Evolutionary conservation across 2,797 vertebrate genomes (phyloP), one percentile per base, ranked within the genome.

Genomic region (Platyrinchus mystaceus): DNA sequence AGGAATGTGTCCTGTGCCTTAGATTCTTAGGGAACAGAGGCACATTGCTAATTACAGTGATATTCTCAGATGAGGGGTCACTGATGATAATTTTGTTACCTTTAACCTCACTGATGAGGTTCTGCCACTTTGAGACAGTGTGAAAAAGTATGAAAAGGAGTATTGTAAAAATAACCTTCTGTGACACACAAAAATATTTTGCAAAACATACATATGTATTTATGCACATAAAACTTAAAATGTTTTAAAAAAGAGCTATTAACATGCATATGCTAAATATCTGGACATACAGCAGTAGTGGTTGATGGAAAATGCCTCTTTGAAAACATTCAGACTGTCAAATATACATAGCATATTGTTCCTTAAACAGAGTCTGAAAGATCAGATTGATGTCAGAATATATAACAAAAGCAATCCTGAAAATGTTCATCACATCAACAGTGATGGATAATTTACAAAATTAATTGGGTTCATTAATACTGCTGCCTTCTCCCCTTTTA

Each of bases 331-430:
- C 50, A 34, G 39, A 50, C 67, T 66, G 20, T 44, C 46, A 87
- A 55, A 60, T 44, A 58, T 10, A 58, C 70, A 49, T 1, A 67
- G 47, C 19, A 68, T 34, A 86, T 75, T 90, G 15, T 50, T 88
- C 55, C 30, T 81, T 58, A 50, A 73, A 67, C 21, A 64, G n/a
- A 53, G 47, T 39, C 55, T 87, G 85, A 75, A 91, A 68, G 53
- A 87, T 50, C 50, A 82, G 67, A 93, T 47, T 50, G 20, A 64
- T 84, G 37, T 22, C 71, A 52, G 44, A 89, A 41, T 55, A 36
- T 7, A 81, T n/a, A 96, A 79, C 86, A 96, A 95, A 87, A 81
- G 78, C 66, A 89, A 62, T 56, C 59, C 23, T 53, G 63, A 32
- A 79, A 83, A 83, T 5, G 39, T 84, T 80, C 60, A 88, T 47